Percentiles rank a stretch among this genome's conserved stretches.
Evolutionary conservation across 2,888 invertebrate species (phyloP).

Genomic region (Apodemia duryi): DNA sequence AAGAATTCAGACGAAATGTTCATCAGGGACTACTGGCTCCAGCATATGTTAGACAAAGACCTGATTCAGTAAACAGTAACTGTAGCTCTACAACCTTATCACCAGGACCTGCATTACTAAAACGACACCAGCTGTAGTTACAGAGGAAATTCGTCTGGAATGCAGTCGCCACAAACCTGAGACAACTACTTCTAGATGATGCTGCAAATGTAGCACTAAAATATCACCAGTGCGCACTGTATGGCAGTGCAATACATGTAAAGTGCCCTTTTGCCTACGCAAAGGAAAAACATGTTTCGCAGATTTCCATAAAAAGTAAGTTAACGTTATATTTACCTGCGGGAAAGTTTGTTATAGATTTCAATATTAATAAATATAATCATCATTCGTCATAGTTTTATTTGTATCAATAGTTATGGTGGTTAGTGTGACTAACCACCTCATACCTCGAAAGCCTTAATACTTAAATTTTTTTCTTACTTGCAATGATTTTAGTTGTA

Average conservation of each 20-base stretch:
- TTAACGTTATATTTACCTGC: neutral
- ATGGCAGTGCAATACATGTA: slow-evolving; percentile 27
- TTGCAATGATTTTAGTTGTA: too few relatives aligned
- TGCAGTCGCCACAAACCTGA: slow-evolving; percentile 6
- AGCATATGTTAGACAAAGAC: slow-evolving; percentile 21
- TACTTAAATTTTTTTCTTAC: neutral
- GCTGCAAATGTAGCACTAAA: slow-evolving; percentile 29
- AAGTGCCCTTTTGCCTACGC: slow-evolving; percentile 27
- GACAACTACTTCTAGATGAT: neutral
- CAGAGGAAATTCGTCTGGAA: neutral
- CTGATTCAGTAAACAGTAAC: slow-evolving; percentile 14
- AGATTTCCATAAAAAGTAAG: neutral
- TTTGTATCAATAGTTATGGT: neutral
- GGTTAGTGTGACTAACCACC: neutral
- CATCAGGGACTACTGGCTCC: slow-evolving; percentile 25
- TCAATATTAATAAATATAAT: neutral
- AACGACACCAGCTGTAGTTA: slow-evolving; percentile 9
- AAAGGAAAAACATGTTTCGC: slow-evolving; percentile 22
- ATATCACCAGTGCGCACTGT: slow-evolving; percentile 27
- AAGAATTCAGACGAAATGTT: slow-evolving; percentile 24
- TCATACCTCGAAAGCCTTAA: slow-evolving; percentile 7
- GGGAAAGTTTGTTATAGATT: neutral
- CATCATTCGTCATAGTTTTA: slow-evolving; percentile 1
- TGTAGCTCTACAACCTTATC: slow-evolving; percentile 19
- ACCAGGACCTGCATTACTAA: neutral